Conservation (phyloP, 2,888 invertebrate species). For the Leptinotarsa juncta region DNA sequence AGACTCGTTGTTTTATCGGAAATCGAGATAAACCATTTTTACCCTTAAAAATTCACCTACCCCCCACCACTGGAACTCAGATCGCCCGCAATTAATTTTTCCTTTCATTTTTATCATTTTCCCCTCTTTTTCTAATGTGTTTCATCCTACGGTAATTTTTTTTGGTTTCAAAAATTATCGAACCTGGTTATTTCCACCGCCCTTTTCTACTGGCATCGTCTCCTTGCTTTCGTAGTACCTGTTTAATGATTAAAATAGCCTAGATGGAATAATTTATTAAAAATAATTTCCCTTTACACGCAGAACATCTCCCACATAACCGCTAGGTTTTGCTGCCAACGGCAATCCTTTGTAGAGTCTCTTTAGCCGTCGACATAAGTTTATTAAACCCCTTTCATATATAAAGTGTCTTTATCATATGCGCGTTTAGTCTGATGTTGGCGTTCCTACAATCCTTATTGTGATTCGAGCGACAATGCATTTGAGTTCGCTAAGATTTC, state of each 20-base stretch:
- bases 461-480: conserved; percentile 6
- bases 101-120: too few species aligned
- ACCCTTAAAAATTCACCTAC: too few species aligned
- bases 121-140: too few species aligned
- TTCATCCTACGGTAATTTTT: too few species aligned
- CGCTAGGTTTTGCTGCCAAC: conserved; percentile 28
- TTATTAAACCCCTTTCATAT: conserved; percentile 22
- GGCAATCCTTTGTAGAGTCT: conserved; percentile 25
- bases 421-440: conserved; percentile 14
- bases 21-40: too few species aligned
- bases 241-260: neutral
- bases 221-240: neutral
- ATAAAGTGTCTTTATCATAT: conserved; percentile 12
- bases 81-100: too few species aligned
- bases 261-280: conserved; percentile 20
- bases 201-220: neutral
- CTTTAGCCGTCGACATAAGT: conserved; percentile 29
- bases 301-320: conserved; percentile 32
- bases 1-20: too few species aligned
- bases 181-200: neutral
- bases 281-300: conserved; percentile 26
- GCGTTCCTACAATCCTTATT: conserved; percentile 12
- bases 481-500: conserved; percentile 14
- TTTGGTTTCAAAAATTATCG: too few species aligned
- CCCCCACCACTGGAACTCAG: too few species aligned